Evolutionary conservation across 2,888 invertebrate genomes (phyloP), one percentile per base, ranked within the genome.

Genomic region (Liopterus haemorrhoidalis): DNA sequence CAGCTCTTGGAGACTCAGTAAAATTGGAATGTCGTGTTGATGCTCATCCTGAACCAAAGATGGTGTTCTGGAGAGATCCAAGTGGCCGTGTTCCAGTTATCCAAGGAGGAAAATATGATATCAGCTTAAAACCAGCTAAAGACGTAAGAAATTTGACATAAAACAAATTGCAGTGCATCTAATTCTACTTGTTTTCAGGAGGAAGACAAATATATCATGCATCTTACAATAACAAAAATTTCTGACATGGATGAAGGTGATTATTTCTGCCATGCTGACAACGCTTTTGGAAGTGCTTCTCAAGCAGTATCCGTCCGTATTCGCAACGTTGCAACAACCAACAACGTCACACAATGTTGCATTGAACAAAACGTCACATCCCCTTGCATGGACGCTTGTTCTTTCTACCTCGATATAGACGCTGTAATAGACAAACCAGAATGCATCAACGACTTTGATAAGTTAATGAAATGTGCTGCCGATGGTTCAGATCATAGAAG

Each of bases 221-320:
- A 79, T 15, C 66, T 89, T 33, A 77, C 78, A 38, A 87, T 89
- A 51, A 79, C 78, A 63, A 81, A 81, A 63, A 77, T 87, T 57
- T 69, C 78, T 2, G 77, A 80, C 38, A 67, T 73, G 18, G 86
- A 87, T 60, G 82, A 80, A 36, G 87, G 88, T 0, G 85, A 85
- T 52, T 90, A 88, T 64, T 87, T 78, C 68, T 90, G 89, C 53
- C 85, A 86, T 62, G 88, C 89, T 0, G 85, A 87, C 66, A 90
- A 90, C 62, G 81, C 83, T 0, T 84, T 86, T 57, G 89, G 89
- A 0, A 78, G 78, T 51, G 75, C 79, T 0, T 75, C 85, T 3
- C 73, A 80, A 40, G 81, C 85, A 0, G 85, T 85, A 0, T 84
- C 84, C 0, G 85, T 85, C 18, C 67, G 85, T 18, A 74, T 85